Evolutionary conservation across 1,140 invertebrate genomes (phyloP).

Genomic region (Cyrtorhinus lividipennis): DNA sequence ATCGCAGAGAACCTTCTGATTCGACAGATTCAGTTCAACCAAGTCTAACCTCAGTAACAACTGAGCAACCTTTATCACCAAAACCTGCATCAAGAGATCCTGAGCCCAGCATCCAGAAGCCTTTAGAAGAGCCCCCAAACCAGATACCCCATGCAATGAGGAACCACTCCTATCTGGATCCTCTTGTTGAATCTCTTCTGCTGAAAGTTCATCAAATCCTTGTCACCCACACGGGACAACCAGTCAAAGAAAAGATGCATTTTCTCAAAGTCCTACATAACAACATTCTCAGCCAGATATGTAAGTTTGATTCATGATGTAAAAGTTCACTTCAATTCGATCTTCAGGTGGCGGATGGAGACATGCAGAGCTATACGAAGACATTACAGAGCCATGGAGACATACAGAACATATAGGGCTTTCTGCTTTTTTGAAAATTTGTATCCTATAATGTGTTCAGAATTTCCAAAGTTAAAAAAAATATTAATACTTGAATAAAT

Average conservation of each 20-base stretch:
- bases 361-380: background rate
- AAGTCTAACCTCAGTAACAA: background rate
- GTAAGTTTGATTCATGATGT: conserved; percentile 7
- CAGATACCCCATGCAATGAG: background rate
- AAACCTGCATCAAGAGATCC: background rate
- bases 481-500: too few relatives aligned
- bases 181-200: conserved; percentile 1
- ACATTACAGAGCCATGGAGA: background rate
- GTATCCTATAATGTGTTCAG: too few relatives aligned
- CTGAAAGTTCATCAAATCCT: conserved; percentile 13
- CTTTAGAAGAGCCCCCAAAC: background rate
- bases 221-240: background rate
- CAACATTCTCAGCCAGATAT: conserved; percentile 11
- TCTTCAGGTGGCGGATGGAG: background rate
- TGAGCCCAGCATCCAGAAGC: background rate
- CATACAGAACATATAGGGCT: too few relatives aligned
- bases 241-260: conserved; percentile 9
- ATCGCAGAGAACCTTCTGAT: background rate
- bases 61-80: background rate
- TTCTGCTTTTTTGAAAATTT: too few relatives aligned
- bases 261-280: conserved; percentile 12
- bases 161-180: conserved; percentile 2
- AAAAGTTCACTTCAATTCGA: too few relatives aligned
- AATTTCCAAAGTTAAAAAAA: too few relatives aligned
- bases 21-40: background rate